phyloP scores from a whole-genome alignment of 2,888 invertebrate species.

The Mesochorus sp. region DNA sequence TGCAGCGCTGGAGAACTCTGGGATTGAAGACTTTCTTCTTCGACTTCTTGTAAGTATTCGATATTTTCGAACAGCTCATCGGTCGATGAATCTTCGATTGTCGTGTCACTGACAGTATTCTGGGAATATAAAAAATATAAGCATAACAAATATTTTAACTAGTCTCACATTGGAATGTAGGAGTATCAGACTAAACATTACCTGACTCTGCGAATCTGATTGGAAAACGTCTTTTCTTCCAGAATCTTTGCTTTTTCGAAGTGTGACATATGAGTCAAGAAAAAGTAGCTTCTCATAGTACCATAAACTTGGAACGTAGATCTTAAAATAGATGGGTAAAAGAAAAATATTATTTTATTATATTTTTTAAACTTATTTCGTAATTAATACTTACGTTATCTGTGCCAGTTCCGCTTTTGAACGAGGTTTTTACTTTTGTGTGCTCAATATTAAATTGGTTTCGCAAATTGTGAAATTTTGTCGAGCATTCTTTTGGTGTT shows the following conservation, averaged over 20 bases:
- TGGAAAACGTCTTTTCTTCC: not conserved
- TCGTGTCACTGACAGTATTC: not conserved
- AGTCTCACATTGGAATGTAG: constrained; percentile 10
- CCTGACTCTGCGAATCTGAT: constrained; percentile 19
- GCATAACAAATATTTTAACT: not conserved
- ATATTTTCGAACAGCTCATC: constrained; percentile 9
- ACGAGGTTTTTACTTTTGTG: constrained; percentile 13
- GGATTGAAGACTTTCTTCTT: not conserved
- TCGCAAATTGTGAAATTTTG: constrained; percentile 20
- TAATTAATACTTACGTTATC: constrained; percentile 12
- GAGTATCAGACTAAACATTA: constrained; percentile 15
- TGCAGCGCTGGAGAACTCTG: not conserved
- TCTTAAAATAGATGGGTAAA: constrained; percentile 10
- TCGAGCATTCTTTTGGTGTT: constrained; percentile 11
- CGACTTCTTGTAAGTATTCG: constrained; percentile 5
- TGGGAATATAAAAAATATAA: constrained; percentile 7
- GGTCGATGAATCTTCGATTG: not conserved
- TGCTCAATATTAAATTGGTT: constrained; percentile 20
- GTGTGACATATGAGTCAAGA: constrained; percentile 17
- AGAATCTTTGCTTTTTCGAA: constrained; percentile 10
- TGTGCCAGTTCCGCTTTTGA: constrained; percentile 4
- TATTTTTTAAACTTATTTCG: constrained; percentile 12
- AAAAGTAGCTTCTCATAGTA: constrained; percentile 15
- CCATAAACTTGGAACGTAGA: constrained; percentile 7
- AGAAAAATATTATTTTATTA: constrained; percentile 12